These are phyloP conservation scores for Drosophila lini DNA, from an alignment of 1,140 invertebrate genomes.

Conservation along the genomic window DNA sequence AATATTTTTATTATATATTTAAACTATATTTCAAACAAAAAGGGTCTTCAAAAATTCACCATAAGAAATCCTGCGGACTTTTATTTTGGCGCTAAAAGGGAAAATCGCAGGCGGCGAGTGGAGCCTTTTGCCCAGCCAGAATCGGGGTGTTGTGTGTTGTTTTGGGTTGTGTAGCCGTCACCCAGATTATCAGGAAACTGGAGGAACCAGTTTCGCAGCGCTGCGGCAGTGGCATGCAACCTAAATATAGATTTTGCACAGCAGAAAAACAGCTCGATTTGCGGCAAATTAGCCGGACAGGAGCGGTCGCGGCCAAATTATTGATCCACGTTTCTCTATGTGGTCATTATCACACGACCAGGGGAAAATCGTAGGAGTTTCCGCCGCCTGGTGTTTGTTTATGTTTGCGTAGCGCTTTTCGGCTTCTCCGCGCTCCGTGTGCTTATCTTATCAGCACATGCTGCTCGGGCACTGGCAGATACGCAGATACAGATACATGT, in stretches of 20 bases:
- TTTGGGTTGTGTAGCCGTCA: conserved; percentile 72
- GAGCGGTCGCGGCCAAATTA: conserved; percentile 21
- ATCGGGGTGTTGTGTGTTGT: conserved; percentile 40
- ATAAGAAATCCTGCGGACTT: neutral
- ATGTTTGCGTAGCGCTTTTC: conserved; percentile 49
- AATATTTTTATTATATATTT: too few species aligned
- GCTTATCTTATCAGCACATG: conserved; percentile 73
- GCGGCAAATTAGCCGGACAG: conserved; percentile 43
- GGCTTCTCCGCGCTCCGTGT: conserved; percentile 4
- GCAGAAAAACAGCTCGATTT: conserved; percentile 31
- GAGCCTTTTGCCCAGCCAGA: conserved; percentile 47
- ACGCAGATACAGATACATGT: conserved; percentile 34
- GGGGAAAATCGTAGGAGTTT: conserved; percentile 34
- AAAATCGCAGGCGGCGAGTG: conserved; percentile 59
- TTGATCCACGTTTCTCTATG: conserved; percentile 10
- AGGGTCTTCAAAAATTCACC: neutral
- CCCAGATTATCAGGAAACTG: conserved; percentile 84
- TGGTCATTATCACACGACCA: conserved; percentile 9
- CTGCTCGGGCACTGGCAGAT: conserved; percentile 18
- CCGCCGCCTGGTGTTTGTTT: conserved; percentile 25
- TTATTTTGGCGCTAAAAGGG: conserved; percentile 73
- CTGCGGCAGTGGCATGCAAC: conserved; percentile 77
- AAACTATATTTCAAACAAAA: neutral
- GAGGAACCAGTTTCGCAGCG: conserved; percentile 76
- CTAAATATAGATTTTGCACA: conserved; percentile 75